phyloP scores from a whole-genome alignment of 1,140 invertebrate species.

The Uloborus diversus region DNA sequence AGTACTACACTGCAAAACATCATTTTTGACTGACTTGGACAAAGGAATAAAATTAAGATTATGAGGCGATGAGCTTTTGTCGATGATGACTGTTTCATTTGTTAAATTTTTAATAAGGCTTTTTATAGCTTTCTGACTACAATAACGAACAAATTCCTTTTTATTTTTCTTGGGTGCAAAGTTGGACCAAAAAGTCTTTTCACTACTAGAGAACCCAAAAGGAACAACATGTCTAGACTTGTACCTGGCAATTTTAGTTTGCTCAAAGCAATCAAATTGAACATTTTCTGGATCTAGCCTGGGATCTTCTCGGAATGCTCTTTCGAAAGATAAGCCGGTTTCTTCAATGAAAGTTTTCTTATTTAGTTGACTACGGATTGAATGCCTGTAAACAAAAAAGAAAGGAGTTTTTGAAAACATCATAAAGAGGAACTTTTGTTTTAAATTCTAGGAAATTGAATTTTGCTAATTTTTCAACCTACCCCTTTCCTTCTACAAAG shows the following conservation, averaged over 20 bases:
- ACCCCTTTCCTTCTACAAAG: too few relatives aligned
- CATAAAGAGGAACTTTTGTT: too few relatives aligned
- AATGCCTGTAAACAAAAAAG: slow-evolving; percentile 26
- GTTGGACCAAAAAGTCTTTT: neutral
- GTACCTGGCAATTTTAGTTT: slow-evolving; percentile 46
- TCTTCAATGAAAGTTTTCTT: slow-evolving; percentile 57
- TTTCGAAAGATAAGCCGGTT: slow-evolving; percentile 54
- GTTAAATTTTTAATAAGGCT: neutral
- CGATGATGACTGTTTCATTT: neutral
- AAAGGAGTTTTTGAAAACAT: neutral
- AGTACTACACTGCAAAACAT: neutral
- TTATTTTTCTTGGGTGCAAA: neutral
- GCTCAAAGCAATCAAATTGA: slow-evolving; percentile 44
- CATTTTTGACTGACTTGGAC: neutral
- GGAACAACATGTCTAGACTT: slow-evolving; percentile 9
- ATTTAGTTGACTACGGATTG: slow-evolving; percentile 22
- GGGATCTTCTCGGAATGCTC: slow-evolving; percentile 54
- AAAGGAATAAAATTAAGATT: slow-evolving; percentile 9
- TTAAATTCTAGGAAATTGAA: too few relatives aligned
- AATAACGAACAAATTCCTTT: slow-evolving; percentile 29
- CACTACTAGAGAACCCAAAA: neutral
- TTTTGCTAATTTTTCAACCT: too few relatives aligned
- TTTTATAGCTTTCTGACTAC: slow-evolving; percentile 25
- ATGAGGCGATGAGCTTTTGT: neutral
- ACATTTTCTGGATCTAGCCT: slow-evolving; percentile 53